These are phyloP conservation scores for Heliothis virescens DNA, from an alignment of 1,140 invertebrate species.

Conservation along the genomic window DNA sequence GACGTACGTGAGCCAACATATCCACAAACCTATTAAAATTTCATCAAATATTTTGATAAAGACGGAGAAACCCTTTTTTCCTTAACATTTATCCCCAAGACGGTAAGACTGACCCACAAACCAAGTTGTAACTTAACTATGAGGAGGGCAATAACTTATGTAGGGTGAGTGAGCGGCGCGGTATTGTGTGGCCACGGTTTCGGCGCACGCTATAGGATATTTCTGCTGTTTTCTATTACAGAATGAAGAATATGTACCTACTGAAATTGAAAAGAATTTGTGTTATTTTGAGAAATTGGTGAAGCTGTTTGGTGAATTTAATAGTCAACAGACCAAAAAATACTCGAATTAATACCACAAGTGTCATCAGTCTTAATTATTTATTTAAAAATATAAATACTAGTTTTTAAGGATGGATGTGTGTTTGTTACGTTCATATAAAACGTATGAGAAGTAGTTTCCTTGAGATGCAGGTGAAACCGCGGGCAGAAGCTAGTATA, in stretches of 20 bases:
- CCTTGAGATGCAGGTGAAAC: too few species aligned
- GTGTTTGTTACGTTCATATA: too few species aligned
- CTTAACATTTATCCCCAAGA: conserved; percentile 74
- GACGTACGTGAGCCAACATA: conserved; percentile 31
- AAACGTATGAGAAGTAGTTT: too few species aligned
- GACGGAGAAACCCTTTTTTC: conserved; percentile 51
- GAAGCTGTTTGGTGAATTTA: too few species aligned
- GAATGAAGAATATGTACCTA: too few species aligned
- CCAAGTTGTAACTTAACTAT: conserved; percentile 72
- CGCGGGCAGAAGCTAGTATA: too few species aligned
- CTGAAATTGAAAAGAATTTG: background rate
- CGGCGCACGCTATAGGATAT: conserved; percentile 42
- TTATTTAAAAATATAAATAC: too few species aligned
- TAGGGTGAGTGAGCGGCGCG: conserved; percentile 65
- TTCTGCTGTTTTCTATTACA: background rate
- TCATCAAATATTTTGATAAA: conserved; percentile 41
- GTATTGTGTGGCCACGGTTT: conserved; percentile 55
- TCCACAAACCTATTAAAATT: conserved; percentile 43
- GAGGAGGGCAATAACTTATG: conserved; percentile 73
- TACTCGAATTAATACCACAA: too few species aligned
- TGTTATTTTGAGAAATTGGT: background rate
- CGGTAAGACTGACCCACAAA: conserved; percentile 69
- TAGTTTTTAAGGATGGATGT: too few species aligned
- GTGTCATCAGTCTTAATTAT: too few species aligned
- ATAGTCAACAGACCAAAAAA: too few species aligned